Evolutionary conservation across 1,140 invertebrate species (phyloP).

Genomic region (Penaeus chinensis): DNA sequence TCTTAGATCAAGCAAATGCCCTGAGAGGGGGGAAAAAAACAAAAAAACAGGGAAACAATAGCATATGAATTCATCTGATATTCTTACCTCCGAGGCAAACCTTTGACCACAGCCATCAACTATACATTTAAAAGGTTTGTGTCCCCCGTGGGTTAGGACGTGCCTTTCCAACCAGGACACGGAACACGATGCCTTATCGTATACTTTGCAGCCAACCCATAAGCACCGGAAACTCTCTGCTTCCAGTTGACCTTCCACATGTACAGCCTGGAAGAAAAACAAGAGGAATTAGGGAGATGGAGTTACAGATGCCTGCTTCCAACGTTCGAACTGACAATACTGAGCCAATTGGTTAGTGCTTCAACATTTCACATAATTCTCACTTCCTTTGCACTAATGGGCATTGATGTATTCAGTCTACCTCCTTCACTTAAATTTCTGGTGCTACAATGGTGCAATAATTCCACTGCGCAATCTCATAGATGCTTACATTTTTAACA

Average conservation of each 20-base stretch:
- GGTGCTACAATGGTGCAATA: no score
- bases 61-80: background rate
- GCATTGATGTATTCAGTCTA: no score
- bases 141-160: constrained; percentile 88
- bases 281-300: background rate
- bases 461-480: no score
- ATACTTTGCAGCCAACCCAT: constrained; percentile 95
- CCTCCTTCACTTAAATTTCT: no score
- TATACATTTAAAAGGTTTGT: constrained; percentile 94
- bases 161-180: constrained; percentile 93
- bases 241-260: constrained; percentile 84
- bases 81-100: constrained; percentile 87
- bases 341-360: no score
- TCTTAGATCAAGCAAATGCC: background rate
- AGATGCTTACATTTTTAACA: no score
- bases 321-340: no score
- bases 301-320: no score
- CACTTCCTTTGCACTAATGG: no score
- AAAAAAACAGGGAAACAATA: background rate
- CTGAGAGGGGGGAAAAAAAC: background rate
- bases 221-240: constrained; percentile 88
- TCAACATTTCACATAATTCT: no score
- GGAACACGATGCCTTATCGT: constrained; percentile 89
- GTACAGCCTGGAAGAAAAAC: constrained; percentile 73
- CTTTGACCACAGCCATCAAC: constrained; percentile 91